Base-by-base conservation (phyloP, 2,797 vertebrate species). In the Peromyscus aztecus region DNA sequence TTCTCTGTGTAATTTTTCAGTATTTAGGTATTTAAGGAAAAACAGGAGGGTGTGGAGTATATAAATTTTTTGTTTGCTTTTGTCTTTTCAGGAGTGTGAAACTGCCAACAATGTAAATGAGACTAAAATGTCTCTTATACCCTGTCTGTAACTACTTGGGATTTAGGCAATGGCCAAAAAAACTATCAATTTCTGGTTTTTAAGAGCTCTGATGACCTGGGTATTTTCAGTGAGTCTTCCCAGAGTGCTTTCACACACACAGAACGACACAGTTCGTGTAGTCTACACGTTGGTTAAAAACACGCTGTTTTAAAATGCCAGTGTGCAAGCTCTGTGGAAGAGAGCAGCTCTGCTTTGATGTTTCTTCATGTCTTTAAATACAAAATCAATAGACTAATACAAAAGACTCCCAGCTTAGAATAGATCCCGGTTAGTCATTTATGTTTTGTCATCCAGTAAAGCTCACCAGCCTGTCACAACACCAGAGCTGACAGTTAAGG, bases 331-430 rank as follows among this genome's bases (percentile, higher is more conserved):
- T 69, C 19, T 88, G 73, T 91, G 13, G 40, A 67, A 91, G 57
- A 94, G 40, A 94, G 55, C 11, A 81, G 17, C 27, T 40, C 19
- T 7, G n/a, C 73, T 94, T 87, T 82, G 52, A 73, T 88, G 94
- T 24, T 95, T 82, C 19, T 95, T 82, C 19, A 76, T 78, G 91
- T 94, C 9, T 89, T 95, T 95, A 83, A 89, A 75, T 91, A 83
- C 57, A 90, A 92, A 91, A 95, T 95, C 34, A 97, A 55, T 83
- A 96, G 83, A 69, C 67, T 23, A 89, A 94, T 97, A 88, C 57
- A 83, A 89, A 97, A 82, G 57, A 96, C 57, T 49, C 55, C 4
- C 88, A 82, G 43, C 63, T 97, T 90, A 94, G 88, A 94, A 82
- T 27, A 55, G 57, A 57, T 46, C 90, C 83, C 95, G 89, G 67